Conservation (phyloP, 2,888 invertebrate species). For the Aleiodes testaceus region DNA sequence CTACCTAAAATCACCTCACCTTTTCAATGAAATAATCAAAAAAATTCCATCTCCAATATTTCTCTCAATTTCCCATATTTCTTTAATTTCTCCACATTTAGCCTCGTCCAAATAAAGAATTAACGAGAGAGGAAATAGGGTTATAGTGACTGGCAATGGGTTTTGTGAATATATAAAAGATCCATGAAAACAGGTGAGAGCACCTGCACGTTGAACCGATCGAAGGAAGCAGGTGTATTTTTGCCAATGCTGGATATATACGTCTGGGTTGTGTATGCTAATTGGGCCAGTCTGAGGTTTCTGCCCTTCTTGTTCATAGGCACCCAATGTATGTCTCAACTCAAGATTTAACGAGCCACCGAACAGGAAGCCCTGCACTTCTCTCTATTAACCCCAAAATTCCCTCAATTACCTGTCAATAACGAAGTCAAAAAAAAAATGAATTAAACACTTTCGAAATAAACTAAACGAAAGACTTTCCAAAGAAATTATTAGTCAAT, state of each 20-base stretch:
- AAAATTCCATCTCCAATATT: not conserved
- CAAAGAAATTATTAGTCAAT: no score
- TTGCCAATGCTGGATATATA: conserved; percentile 20
- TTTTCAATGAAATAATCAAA: no score
- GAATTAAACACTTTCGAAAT: no score
- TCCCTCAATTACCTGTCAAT: no score
- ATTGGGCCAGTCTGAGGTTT: conserved; percentile 28
- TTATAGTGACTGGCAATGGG: conserved; percentile 4
- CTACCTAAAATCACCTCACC: no score
- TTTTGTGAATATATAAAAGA: not conserved
- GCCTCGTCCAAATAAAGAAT: conserved; percentile 2
- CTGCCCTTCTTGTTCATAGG: conserved; percentile 15
- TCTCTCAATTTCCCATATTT: not conserved
- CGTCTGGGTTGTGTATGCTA: conserved; percentile 26
- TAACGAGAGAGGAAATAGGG: conserved; percentile 27
- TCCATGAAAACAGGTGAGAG: conserved; percentile 23
- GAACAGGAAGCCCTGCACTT: conserved; percentile 25
- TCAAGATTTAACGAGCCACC: conserved; percentile 38
- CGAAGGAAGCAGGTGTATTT: conserved; percentile 34
- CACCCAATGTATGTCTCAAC: conserved; percentile 7
- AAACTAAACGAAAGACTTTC: no score
- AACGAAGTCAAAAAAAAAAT: no score
- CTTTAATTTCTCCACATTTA: not conserved
- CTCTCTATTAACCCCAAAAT: no score
- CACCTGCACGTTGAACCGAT: conserved; percentile 20